These are phyloP conservation scores for Huso huso DNA, from an alignment of 2,797 vertebrate species.

Conservation along the genomic window DNA sequence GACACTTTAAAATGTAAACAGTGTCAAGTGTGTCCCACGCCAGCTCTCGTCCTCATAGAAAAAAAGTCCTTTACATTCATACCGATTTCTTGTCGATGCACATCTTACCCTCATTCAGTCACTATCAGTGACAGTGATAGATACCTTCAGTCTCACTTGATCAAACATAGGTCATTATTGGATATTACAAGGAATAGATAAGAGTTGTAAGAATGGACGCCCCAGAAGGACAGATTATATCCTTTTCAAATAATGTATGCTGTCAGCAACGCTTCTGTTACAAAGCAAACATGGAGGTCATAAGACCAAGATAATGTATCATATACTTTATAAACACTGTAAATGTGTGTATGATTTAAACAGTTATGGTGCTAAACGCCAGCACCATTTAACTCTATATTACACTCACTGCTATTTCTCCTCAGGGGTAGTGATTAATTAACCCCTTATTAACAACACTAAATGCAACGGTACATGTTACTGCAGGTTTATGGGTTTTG, in stretches of 20 bases:
- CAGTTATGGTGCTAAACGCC: no score
- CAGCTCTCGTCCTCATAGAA: not conserved
- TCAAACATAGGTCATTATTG: not conserved
- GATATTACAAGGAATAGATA: not conserved
- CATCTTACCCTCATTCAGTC: not conserved
- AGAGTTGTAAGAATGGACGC: not conserved
- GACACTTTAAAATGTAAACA: not conserved
- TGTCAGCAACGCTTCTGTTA: not conserved
- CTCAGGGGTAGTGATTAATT: no score
- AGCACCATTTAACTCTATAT: no score
- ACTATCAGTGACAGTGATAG: not conserved
- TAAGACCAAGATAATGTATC: no score
- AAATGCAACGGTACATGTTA: no score
- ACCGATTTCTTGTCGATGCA: not conserved
- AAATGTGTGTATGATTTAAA: no score
- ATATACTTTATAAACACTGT: no score
- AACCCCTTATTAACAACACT: no score
- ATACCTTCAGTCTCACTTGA: constrained; percentile 3
- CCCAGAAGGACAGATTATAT: not conserved
- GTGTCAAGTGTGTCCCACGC: not conserved
- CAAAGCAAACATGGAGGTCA: no score
- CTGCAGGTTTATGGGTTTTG: no score
- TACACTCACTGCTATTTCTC: no score
- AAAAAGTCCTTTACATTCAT: no score
- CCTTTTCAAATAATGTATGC: not conserved